phyloP scores from a whole-genome alignment of 2,888 invertebrate genomes.

The Ennomos fuscantarius region DNA sequence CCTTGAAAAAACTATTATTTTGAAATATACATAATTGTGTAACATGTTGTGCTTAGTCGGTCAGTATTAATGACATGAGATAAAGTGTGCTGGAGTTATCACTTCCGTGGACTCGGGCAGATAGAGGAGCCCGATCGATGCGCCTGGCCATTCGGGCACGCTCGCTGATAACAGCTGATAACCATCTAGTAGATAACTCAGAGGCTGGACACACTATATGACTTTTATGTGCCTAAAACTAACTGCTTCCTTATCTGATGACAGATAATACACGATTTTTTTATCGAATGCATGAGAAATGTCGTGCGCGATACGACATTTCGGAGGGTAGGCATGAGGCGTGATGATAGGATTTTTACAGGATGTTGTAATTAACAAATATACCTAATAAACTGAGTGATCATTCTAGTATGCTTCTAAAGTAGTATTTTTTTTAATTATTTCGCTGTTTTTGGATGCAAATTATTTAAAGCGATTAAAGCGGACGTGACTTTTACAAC shows the following conservation, averaged over 20 bases:
- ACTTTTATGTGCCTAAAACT: conserved; percentile 52
- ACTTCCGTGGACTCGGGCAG: conserved; percentile 50
- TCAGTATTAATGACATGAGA: conserved; percentile 60
- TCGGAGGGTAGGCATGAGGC: conserved; percentile 38
- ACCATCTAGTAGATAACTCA: conserved; percentile 67
- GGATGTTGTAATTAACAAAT: neutral
- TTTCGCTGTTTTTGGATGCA: too few relatives aligned
- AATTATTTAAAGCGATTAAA: too few relatives aligned
- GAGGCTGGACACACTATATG: conserved; percentile 49
- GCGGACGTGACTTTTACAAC: conserved; percentile 12
- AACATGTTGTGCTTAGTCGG: conserved; percentile 50
- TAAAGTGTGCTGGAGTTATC: conserved; percentile 52
- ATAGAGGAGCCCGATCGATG: conserved; percentile 56
- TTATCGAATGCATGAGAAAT: conserved; percentile 45
- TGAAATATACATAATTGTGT: conserved; percentile 23
- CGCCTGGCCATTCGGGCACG: conserved; percentile 61
- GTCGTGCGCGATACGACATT: conserved; percentile 47
- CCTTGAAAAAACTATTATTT: conserved; percentile 22
- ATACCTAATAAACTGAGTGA: neutral
- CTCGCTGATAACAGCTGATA: conserved; percentile 68
- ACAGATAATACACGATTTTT: conserved; percentile 65
- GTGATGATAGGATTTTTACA: conserved; percentile 33
- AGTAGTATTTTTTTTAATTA: too few relatives aligned
- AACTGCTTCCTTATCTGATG: conserved; percentile 51
- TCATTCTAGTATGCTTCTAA: neutral